Evolutionary conservation across 2,888 invertebrate genomes (phyloP), one percentile per base, ranked within the genome.

Genomic region (Sipha maydis): DNA sequence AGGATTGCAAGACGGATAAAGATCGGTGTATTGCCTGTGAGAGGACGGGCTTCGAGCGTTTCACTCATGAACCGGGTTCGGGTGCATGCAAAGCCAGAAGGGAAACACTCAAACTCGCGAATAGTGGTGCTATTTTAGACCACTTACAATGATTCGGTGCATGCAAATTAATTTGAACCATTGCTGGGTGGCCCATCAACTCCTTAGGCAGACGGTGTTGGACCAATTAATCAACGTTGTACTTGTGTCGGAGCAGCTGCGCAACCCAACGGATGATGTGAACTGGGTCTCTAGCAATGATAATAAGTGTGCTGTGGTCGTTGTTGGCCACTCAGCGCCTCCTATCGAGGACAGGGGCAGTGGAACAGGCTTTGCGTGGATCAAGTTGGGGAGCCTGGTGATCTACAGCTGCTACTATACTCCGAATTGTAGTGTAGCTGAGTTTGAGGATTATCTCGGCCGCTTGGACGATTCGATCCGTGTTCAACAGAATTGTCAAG

Each of bases 41-140:
- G 48, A 67, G 67, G 28, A n/a, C 48, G 5, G 48, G 48, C 48
- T 5, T 48, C 2, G 48, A 1, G 28, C 28, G 76, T 41, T 77
- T 17, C 19, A n/a, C n/a, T n/a, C n/a, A n/a, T n/a, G n/a, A n/a
- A n/a, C n/a, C n/a, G n/a, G n/a, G n/a, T 0, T 77, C 48, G 28
- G 28, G 48, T 19, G n/a, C 14, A n/a, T 77, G 77, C 48, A 77
- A 76, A 76, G 41, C 75, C 75, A 77, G 77, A 28, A 77, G 48
- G 75, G 77, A 28, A 17, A 28, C 48, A 17, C 2, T 77, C 77
- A 77, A 48, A 48, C n/a, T n/a, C n/a, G n/a, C n/a, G n/a, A n/a
- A 3, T 25, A 75, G 41, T 8, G 75, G 75, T 34, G 73, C 31
- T 73, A 14, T n/a, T 28, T n/a, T 69, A 73, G 34, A 21, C 21